Percentiles rank a stretch among this genome's conserved stretches.
These are phyloP conservation scores for Tonatia bakeri DNA, from an alignment of 2,113 vertebrate species.

Conservation along the genomic window DNA sequence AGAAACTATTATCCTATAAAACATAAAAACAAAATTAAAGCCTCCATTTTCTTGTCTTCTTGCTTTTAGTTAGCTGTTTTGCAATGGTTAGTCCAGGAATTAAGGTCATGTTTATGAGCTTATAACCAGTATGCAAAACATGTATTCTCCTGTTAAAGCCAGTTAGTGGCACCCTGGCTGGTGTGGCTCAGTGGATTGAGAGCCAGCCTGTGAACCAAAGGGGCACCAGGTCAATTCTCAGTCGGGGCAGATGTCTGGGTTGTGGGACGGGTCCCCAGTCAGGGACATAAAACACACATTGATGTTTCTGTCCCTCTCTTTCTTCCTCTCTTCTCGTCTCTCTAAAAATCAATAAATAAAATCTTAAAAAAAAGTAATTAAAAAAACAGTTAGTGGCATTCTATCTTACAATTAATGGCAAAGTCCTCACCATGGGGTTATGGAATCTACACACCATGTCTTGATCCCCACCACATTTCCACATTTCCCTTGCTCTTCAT, in stretches of 20 bases:
- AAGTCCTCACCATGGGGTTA: background rate
- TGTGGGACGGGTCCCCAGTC: no score
- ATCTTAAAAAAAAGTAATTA: no score
- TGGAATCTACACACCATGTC: background rate
- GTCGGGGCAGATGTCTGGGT: no score
- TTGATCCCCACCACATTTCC: background rate
- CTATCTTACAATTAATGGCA: background rate
- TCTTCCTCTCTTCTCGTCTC: no score
- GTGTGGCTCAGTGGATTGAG: no score
- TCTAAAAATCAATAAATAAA: no score
- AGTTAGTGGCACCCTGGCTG: background rate
- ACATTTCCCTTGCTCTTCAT: background rate
- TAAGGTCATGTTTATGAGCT: background rate
- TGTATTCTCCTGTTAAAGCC: background rate
- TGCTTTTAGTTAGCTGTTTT: background rate
- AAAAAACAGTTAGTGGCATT: background rate
- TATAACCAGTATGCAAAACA: background rate
- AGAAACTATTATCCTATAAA: background rate
- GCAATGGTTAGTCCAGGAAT: background rate
- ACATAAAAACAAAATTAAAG: background rate
- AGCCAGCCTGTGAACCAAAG: no score
- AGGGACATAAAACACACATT: no score
- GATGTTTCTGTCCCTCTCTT: no score
- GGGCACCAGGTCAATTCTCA: no score
- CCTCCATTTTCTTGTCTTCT: background rate